Conservation (phyloP, 2,888 invertebrate species). For the Drosophila barbarae region DNA sequence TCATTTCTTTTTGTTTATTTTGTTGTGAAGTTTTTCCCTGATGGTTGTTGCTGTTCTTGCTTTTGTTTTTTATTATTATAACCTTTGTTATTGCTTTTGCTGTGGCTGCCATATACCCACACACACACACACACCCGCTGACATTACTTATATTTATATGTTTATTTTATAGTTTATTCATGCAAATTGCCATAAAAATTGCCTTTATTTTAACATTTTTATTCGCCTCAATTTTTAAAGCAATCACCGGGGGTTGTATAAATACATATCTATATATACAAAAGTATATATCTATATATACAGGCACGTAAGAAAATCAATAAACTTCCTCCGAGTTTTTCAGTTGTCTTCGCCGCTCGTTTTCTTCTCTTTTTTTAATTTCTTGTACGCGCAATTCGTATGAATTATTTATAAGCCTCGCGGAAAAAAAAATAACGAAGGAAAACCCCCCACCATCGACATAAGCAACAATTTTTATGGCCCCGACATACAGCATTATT, state of each 20-base stretch:
- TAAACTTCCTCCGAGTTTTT: slow-evolving; percentile 59
- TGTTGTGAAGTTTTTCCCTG: slow-evolving; percentile 37
- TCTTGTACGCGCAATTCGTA: slow-evolving; percentile 60
- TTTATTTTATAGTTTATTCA: slow-evolving; percentile 78
- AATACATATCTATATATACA: background rate
- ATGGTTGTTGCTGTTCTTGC: slow-evolving; percentile 28
- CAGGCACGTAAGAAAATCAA: slow-evolving; percentile 62
- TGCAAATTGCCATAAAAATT: slow-evolving; percentile 77
- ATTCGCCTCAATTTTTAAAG: slow-evolving; percentile 54
- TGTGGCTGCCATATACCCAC: slow-evolving; percentile 58
- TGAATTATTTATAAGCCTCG: slow-evolving; percentile 71
- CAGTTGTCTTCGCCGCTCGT: slow-evolving; percentile 20
- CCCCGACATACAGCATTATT: slow-evolving; percentile 48
- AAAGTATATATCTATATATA: background rate
- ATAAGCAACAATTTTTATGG: slow-evolving; percentile 70
- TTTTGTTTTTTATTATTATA: slow-evolving; percentile 45
- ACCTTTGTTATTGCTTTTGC: slow-evolving; percentile 33
- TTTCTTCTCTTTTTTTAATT: slow-evolving; percentile 52
- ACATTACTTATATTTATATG: slow-evolving; percentile 36
- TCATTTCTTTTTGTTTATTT: slow-evolving; percentile 54
- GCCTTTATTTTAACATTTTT: slow-evolving; percentile 71
- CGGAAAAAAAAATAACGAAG: slow-evolving; percentile 18
- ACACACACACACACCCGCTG: background rate
- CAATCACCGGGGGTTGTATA: slow-evolving; percentile 32
- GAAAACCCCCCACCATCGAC: slow-evolving; percentile 42